These are phyloP conservation scores for Corvus cornix DNA, from an alignment of 2,113 vertebrate species.

Conservation along the genomic window DNA sequence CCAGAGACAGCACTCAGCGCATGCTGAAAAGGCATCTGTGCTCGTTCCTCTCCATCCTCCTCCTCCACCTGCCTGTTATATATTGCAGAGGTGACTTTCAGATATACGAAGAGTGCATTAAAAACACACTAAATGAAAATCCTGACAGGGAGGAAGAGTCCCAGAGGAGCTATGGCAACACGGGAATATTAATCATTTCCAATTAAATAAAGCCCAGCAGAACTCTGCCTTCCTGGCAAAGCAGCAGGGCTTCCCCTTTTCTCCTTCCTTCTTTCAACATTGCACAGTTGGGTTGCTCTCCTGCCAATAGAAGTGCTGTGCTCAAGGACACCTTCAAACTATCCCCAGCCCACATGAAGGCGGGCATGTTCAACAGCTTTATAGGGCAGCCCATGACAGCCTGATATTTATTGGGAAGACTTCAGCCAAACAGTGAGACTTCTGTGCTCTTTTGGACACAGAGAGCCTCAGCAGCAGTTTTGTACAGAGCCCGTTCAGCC, in stretches of 20 bases:
- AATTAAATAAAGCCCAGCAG: background rate
- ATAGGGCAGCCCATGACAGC: background rate
- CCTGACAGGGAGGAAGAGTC: background rate
- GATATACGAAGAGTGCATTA: background rate
- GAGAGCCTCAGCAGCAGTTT: background rate
- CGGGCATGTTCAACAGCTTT: fast-evolving
- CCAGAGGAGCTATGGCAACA: background rate
- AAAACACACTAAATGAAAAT: background rate
- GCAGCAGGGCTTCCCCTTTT: background rate
- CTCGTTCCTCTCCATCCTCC: background rate
- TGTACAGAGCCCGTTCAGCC: background rate
- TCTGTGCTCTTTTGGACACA: background rate
- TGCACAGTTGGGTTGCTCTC: background rate
- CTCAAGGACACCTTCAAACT: background rate
- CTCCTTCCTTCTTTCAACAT: background rate
- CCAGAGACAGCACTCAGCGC: background rate
- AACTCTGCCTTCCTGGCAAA: background rate
- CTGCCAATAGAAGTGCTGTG: fast-evolving
- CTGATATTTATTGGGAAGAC: background rate
- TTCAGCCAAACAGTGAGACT: background rate
- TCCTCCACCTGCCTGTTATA: background rate
- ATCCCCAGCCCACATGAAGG: background rate
- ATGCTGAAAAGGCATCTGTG: background rate
- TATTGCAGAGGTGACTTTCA: background rate
- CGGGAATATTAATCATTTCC: background rate